A percentile compares a stretch with the other conserved stretches of the same genome.
Evolutionary conservation across 2,113 vertebrate species (phyloP).

Genomic region (Ctenodactylus gundi): DNA sequence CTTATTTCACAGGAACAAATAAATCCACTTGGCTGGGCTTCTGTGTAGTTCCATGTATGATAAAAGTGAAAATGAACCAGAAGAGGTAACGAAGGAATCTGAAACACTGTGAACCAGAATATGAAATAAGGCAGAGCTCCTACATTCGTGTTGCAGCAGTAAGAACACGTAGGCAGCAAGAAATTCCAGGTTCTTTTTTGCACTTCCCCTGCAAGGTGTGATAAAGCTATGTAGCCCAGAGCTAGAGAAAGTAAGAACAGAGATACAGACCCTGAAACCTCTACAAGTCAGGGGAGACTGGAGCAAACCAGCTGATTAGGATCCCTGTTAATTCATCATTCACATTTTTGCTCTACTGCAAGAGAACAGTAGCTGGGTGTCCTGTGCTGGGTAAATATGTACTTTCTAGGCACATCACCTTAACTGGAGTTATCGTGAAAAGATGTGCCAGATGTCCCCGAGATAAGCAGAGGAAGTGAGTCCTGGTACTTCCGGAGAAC

Average conservation of each 20-base stretch:
- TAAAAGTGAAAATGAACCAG: neutral
- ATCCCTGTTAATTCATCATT: neutral
- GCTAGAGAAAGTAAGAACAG: neutral
- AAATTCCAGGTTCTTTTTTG: neutral
- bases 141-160: neutral
- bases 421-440: constrained; percentile 23
- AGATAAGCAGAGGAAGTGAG: constrained; percentile 1
- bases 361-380: neutral
- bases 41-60: neutral
- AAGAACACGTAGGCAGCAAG: neutral
- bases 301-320: neutral
- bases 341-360: neutral
- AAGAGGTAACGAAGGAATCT: neutral
- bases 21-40: neutral
- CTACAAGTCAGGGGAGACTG: neutral
- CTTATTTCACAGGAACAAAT: constrained; percentile 28
- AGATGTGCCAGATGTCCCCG: neutral
- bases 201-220: neutral
- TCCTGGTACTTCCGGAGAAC: neutral
- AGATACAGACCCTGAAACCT: neutral
- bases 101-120: neutral
- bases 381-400: neutral
- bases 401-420: neutral
- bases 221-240: neutral
- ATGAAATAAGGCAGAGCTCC: neutral